phyloP scores from a whole-genome alignment of 2,113 vertebrate species.

The Turnix velox region DNA sequence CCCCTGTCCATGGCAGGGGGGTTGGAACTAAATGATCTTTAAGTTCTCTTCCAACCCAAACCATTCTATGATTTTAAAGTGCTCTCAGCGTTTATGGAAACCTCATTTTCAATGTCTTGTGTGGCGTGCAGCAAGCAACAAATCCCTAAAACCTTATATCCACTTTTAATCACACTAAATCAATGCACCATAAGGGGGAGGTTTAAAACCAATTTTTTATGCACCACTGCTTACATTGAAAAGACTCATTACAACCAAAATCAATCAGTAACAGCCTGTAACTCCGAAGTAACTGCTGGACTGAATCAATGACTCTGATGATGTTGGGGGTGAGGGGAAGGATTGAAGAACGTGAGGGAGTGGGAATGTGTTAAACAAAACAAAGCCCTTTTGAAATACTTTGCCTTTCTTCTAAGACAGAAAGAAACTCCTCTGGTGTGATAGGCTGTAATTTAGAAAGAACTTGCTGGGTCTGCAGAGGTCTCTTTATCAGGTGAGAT shows the following conservation, averaged over 20 bases:
- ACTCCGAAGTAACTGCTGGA: not conserved
- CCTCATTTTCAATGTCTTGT: not conserved
- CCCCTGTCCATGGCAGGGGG: no score
- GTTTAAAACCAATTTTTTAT: not conserved
- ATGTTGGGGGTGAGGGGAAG: not conserved
- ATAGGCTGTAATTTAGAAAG: not conserved
- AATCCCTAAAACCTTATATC: not conserved
- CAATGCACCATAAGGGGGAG: not conserved
- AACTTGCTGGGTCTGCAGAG: not conserved
- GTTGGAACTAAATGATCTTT: no score
- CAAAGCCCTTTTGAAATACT: not conserved
- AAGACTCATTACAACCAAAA: not conserved
- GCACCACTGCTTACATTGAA: not conserved
- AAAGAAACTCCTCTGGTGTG: not conserved
- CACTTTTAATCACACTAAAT: conserved; percentile 16
- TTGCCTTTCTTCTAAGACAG: not conserved
- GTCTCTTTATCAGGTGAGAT: not conserved
- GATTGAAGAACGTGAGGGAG: not conserved
- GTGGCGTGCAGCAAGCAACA: not conserved
- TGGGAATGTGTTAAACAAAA: not conserved
- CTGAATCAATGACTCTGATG: not conserved
- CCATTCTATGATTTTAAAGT: no score
- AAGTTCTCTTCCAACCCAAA: no score
- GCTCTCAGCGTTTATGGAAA: not conserved
- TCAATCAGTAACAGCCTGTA: conserved; percentile 34